These are phyloP conservation scores for Oreochromis grahami DNA, from an alignment of 2,797 vertebrate genomes.

Conservation along the genomic window DNA sequence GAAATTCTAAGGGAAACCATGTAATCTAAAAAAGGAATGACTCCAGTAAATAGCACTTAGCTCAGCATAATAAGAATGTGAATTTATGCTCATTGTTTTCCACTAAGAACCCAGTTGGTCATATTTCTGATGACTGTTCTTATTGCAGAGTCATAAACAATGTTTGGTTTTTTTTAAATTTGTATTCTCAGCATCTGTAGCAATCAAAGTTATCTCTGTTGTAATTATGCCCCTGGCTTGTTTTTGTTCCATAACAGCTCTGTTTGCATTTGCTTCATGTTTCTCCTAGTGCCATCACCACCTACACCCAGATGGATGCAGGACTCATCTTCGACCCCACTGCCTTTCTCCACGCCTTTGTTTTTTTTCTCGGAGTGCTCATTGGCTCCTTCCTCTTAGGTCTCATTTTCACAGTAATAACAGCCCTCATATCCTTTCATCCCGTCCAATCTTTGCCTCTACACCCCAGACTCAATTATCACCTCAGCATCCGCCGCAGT, in stretches of 20 bases:
- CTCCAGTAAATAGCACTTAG: slow-evolving; percentile 37
- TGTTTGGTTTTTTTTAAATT: not conserved
- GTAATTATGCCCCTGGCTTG: not conserved
- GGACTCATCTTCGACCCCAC: slow-evolving; percentile 72
- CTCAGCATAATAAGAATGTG: slow-evolving; percentile 37
- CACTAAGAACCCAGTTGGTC: not conserved
- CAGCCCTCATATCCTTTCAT: slow-evolving; percentile 86
- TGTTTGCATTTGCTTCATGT: not conserved
- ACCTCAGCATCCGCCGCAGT: slow-evolving; percentile 56
- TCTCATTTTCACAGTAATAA: slow-evolving; percentile 80
- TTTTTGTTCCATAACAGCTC: not conserved
- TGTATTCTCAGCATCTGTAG: slow-evolving; percentile 3
- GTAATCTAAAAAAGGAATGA: slow-evolving; percentile 9
- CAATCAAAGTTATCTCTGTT: not conserved
- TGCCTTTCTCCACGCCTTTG: slow-evolving; percentile 79
- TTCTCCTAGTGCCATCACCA: slow-evolving; percentile 78
- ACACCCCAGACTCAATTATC: slow-evolving; percentile 61
- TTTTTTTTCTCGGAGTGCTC: slow-evolving; percentile 83
- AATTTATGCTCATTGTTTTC: slow-evolving; percentile 37
- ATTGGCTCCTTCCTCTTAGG: slow-evolving; percentile 82
- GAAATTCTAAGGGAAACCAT: slow-evolving; percentile 6
- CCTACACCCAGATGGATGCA: slow-evolving; percentile 78
- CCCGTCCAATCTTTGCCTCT: slow-evolving; percentile 6
- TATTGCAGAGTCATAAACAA: slow-evolving; percentile 24
- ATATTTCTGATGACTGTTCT: slow-evolving; percentile 31